These are phyloP conservation scores for Cataglyphis hispanica DNA, from an alignment of 1,140 invertebrate species.

Conservation along the genomic window DNA sequence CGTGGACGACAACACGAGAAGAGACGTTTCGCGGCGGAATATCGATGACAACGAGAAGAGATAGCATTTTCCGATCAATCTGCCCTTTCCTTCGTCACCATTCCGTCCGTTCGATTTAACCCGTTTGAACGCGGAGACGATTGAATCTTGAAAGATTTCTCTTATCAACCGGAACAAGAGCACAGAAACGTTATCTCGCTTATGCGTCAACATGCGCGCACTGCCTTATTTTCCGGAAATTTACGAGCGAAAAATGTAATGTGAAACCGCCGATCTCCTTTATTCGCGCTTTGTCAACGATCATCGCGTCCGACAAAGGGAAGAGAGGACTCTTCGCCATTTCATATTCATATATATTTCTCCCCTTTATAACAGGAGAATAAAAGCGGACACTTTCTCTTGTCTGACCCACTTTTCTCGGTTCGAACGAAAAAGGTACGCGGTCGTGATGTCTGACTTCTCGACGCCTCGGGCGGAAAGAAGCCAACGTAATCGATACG, in stretches of 20 bases:
- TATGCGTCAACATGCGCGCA: neutral
- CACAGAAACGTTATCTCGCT: constrained; percentile 12
- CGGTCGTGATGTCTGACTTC: constrained; percentile 56
- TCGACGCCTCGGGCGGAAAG: constrained; percentile 41
- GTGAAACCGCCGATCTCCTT: constrained; percentile 24
- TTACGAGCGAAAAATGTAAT: constrained; percentile 14
- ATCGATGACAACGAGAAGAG: constrained; percentile 56
- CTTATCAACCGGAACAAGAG: constrained; percentile 19
- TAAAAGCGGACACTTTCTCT: constrained; percentile 70
- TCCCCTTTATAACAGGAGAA: constrained; percentile 52
- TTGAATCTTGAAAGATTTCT: constrained; percentile 59
- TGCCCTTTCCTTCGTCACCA: constrained; percentile 32
- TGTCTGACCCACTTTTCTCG: constrained; percentile 66
- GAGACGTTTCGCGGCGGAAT: constrained; percentile 35
- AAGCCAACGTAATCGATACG: constrained; percentile 55
- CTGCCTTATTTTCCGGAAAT: neutral
- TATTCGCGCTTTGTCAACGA: constrained; percentile 59
- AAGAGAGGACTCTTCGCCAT: neutral
- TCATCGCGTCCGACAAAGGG: constrained; percentile 55
- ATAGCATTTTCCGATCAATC: constrained; percentile 63
- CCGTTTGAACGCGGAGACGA: constrained; percentile 43
- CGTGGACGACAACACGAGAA: neutral
- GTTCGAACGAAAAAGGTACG: constrained; percentile 51
- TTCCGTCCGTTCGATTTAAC: constrained; percentile 32
- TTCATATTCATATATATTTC: constrained; percentile 60